Evolutionary conservation across 2,888 invertebrate genomes (phyloP), one percentile per base, ranked within the genome.

Genomic region (Rosalia funebris): DNA sequence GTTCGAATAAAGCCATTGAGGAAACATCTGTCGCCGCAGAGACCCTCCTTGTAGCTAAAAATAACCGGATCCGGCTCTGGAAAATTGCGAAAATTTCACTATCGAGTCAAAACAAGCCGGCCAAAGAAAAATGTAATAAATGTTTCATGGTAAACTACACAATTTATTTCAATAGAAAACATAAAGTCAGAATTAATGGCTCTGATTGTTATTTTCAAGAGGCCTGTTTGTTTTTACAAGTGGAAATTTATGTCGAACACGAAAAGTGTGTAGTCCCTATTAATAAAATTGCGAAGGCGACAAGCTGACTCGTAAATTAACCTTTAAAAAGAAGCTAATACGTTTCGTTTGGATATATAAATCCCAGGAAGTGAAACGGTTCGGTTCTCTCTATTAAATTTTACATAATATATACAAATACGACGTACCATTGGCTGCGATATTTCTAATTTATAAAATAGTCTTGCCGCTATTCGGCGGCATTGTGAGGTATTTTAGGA

Each of bases 91-190:
- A 50, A 41, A 41, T 39, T 5, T 37, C 31, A 3, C 50, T 39
- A 31, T 14, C 20, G 37, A 50, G 37, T 39, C 39, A 39, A 19
- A 39, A 50, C 20, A 39, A 39, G 12, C 11, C 39, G 20, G 11
- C 11, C 11, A 50, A 39, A 50, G 39, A 50, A 50, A 53, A 53
- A 53, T 42, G 41, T 53, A 41, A 53, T 53, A 42, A 42, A 53
- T 53, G 53, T 53, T 53, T 53, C 53, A 53, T 53, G n/a, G 42
- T 53, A 53, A 41, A 53, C 41, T 25, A 16, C 42, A 32, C 53
- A 19, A 53, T 53, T 53, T 53, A 53, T 53, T 42, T 42, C 53
- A 53, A 53, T 42, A 42, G 25, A 53, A 53, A 53, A 53, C 53
- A 53, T 53, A 53, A 50, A 39, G 42, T 42, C 15, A 42, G 31